Percentiles rank a stretch among this genome's conserved stretches.
Conservation (phyloP, 2,113 vertebrate species). For the Protomyctophum bolini region DNA sequence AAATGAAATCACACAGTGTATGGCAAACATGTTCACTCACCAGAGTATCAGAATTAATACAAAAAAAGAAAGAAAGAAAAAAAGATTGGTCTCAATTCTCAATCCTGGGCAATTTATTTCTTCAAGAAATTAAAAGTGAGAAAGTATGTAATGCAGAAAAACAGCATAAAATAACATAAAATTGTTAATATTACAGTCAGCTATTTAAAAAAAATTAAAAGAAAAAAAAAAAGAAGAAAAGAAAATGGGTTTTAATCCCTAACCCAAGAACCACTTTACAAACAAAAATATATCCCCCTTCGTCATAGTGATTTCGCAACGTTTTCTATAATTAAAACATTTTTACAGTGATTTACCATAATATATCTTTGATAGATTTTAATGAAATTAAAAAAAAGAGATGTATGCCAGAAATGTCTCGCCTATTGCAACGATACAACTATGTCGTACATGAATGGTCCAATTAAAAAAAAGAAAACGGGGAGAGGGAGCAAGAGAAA, state of each 20-base stretch:
- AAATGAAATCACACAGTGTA: slow-evolving; percentile 64
- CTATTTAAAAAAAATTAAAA: slow-evolving; percentile 64
- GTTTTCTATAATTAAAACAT: slow-evolving; percentile 78
- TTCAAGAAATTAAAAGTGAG: slow-evolving; percentile 56
- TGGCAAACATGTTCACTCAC: slow-evolving; percentile 49
- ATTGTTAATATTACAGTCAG: slow-evolving; percentile 78
- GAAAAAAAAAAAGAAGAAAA: slow-evolving; percentile 48
- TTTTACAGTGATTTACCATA: slow-evolving; percentile 86
- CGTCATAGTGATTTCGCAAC: slow-evolving; percentile 71
- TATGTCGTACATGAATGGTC: slow-evolving; percentile 78
- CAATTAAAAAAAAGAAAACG: slow-evolving; percentile 75
- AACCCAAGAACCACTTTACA: slow-evolving; percentile 65
- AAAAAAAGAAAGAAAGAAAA: slow-evolving; percentile 10
- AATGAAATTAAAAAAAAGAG: slow-evolving; percentile 65
- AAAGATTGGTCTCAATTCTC: slow-evolving; percentile 52
- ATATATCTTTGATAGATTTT: slow-evolving; percentile 77
- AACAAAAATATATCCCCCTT: slow-evolving; percentile 79
- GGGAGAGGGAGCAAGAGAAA: slow-evolving; percentile 56
- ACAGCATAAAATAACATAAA: slow-evolving; percentile 78
- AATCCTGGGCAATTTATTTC: slow-evolving; percentile 42
- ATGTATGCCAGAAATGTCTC: slow-evolving; percentile 65
- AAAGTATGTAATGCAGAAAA: slow-evolving; percentile 59
- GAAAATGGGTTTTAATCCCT: slow-evolving; percentile 48
- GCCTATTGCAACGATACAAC: slow-evolving; percentile 75
- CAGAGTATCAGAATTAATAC: slow-evolving; percentile 36